Base-by-base conservation (phyloP, 1,140 invertebrate species). In the Pristionchus pacificus region DNA sequence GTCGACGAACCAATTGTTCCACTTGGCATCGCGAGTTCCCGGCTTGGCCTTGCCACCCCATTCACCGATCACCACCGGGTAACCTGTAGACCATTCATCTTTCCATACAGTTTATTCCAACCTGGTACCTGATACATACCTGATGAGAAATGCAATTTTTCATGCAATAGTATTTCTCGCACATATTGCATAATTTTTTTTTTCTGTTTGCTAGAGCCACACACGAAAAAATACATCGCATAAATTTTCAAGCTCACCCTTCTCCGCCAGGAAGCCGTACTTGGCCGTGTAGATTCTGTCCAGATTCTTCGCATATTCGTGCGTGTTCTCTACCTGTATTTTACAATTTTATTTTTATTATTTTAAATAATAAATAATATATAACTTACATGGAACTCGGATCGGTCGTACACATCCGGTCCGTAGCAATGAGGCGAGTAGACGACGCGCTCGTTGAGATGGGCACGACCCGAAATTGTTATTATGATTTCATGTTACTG, bases 1-100 rank as follows among this genome's bases (percentile, higher is more conserved):
- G 3, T 60, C 60, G 60, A 60, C 60, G n/a, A 60, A 29, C 60
- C 28, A 25, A 3, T 60, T 3, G n/a, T 60, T 24, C 60, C 60
- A 60, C n/a, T 10, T 60, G 3, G 13, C 3, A 24, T 60, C 60
- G 13, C 28, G n/a, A 60, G n/a, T 60, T 3, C 60, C 60, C 28
- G 60, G 60, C 24, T 24, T 24, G 3, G n/a, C n/a, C 10, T 24
- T 10, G 28, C 60, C 60, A 6, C 60, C 60, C 60, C 60, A 60
- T 29, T 60, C 60, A 29, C 60, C 60, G 3, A 60, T 13, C 10
- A 60, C 60, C 28, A 60, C 60, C 3, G 60, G 60, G 10, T 60
- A 24, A 13, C 60, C 28, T 24, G n/a, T 10, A n/a, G n/a, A n/a
- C n/a, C 3, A 13, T 3, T 3, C 3, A 10, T 60, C 3, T 10